These are phyloP conservation scores for Chrysaora quinquecirrha DNA, from an alignment of 30 jellyfish, hydroid and myxozoan species.

Conservation along the genomic window DNA sequence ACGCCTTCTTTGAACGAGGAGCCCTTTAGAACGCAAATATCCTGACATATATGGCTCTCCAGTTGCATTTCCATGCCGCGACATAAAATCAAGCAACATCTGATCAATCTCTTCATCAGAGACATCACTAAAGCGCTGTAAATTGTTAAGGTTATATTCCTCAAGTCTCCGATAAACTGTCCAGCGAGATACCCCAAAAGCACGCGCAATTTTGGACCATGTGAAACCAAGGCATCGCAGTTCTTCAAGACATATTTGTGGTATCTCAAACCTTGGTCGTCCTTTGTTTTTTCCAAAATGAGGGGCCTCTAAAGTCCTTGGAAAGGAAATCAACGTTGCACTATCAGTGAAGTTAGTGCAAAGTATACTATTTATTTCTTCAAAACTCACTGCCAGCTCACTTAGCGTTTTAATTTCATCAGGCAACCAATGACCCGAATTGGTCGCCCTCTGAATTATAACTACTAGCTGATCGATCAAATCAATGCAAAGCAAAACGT, in stretches of 20 bases:
- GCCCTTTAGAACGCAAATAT: conserved; percentile 30
- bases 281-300: conserved; percentile 2
- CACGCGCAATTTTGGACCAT: conserved; percentile 53
- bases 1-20: conserved; percentile 26
- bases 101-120: conserved; percentile 60
- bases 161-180: conserved; percentile 63
- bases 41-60: conserved; percentile 69
- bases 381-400: too few relatives aligned
- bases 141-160: conserved; percentile 43
- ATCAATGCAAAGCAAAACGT: neutral
- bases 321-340: too few relatives aligned
- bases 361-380: too few relatives aligned
- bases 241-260: conserved; percentile 41
- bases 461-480: neutral
- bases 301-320: neutral
- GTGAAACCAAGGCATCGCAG: conserved; percentile 58
- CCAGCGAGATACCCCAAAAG: conserved; percentile 66
- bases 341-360: neutral
- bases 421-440: too few relatives aligned
- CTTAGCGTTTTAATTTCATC: too few relatives aligned
- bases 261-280: conserved; percentile 59
- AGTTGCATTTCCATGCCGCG: conserved; percentile 60
- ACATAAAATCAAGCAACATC: conserved; percentile 21
- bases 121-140: conserved; percentile 38
- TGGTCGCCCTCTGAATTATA: neutral